Evolutionary conservation across 2,888 invertebrate genomes (phyloP).

Genomic region (Hemaris fuciformis): DNA sequence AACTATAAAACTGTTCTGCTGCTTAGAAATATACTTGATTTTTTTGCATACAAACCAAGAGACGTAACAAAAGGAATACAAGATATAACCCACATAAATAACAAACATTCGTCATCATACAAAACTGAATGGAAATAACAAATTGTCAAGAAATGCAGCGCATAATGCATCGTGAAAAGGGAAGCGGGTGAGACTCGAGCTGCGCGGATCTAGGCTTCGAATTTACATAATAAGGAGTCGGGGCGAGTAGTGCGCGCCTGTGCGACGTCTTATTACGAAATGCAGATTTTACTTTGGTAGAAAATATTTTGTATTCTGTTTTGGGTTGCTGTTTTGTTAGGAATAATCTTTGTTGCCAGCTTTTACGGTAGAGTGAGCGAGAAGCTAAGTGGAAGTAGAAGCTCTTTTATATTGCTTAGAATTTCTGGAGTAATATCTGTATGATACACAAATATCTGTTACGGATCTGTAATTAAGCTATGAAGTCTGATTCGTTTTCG

Average conservation of each 20-base stretch:
- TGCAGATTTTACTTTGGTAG: neutral
- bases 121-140: neutral
- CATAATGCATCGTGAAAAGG: neutral
- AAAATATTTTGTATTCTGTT: neutral
- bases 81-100: neutral
- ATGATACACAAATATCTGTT: too few species aligned
- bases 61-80: too few species aligned
- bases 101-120: neutral
- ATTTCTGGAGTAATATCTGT: too few species aligned
- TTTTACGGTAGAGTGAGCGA: too few species aligned
- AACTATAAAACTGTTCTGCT: too few species aligned
- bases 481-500: too few species aligned
- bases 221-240: neutral
- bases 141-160: conserved; percentile 1
- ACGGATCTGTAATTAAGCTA: too few species aligned
- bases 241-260: neutral
- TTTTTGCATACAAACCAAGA: too few species aligned
- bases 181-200: neutral
- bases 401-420: too few species aligned
- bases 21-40: too few species aligned
- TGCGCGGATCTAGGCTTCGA: conserved; percentile 4
- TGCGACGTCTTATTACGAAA: neutral
- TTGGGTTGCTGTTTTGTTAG: neutral
- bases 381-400: too few species aligned
- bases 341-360: too few species aligned